Base-by-base conservation (phyloP, 2,888 invertebrate species). In the Diaphora mendica region DNA sequence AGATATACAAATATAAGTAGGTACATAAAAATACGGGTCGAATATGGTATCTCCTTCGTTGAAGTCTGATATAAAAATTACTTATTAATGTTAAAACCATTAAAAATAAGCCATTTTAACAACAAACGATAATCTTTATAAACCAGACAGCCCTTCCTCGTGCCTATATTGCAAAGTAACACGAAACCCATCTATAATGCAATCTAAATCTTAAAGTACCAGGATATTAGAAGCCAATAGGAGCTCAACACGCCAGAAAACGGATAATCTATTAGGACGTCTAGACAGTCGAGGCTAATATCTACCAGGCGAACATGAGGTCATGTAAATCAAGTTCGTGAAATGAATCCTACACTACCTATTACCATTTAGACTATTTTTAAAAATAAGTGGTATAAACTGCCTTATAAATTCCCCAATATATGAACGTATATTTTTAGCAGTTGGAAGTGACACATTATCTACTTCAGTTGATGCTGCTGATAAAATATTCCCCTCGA, bases 311-410 rank as follows among this genome's bases (percentile, higher is more conserved):
- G 26, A 48, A 77, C 75, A 71, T 71, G 69, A 69, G 76, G 66
- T 68, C 74, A 77, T 84, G 80, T 77, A 80, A 82, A 83, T 83
- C 74, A 68, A 62, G 55, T 75, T 73, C 82, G 79, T 82, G 82
- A 74, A 35, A 73, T 68, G 80, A 80, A 79, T 84, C 73, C 64
- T 26, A 55, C 64, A 39, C 9, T 33, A 15, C 13, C 35, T 64
- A 83, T 83, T 84, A 83, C 78, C 76, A 77, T 78, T 80, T 78
- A 77, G 82, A 82, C 79, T 79, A 74, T 71, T 75, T 76, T 72
- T 48, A 23, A 70, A 69, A 64, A 48, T 48, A 83, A 76, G 75
- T 83, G 79, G 11, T n/a, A 30, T n/a, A 42, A 77, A 73, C 74
- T 64, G 51, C 17, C 55, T 30, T 39, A 48, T 80, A 20, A 8